Percentiles rank a stretch among this genome's conserved stretches.
Evolutionary conservation across 2,797 vertebrate species (phyloP).

Genomic region (Enteromius viviparus): DNA sequence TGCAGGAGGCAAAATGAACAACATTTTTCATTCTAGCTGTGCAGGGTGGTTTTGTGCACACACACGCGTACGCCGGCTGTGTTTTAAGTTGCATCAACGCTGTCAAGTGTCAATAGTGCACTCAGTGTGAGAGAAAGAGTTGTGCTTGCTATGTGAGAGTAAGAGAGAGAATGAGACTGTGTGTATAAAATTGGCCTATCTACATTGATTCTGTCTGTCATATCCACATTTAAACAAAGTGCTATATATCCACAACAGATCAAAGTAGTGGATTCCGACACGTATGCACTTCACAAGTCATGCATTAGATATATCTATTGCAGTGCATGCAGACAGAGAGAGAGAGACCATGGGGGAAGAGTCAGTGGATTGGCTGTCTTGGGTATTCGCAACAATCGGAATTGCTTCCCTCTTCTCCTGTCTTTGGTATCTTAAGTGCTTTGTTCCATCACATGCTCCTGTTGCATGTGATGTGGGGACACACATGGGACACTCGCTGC

Average conservation of each 20-base stretch:
- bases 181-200: conserved; percentile 11
- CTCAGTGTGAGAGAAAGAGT: conserved; percentile 40
- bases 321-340: neutral
- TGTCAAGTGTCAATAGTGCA: conserved; percentile 35
- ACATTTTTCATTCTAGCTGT: conserved; percentile 57
- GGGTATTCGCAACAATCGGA: conserved; percentile 36
- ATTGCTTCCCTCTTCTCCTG: conserved; percentile 46
- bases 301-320: conserved; percentile 16
- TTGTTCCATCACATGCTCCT: conserved; percentile 51
- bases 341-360: neutral
- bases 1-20: conserved; percentile 60
- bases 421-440: conserved; percentile 55
- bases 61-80: conserved; percentile 47
- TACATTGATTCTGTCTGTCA: conserved; percentile 42
- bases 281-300: conserved; percentile 44
- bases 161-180: conserved; percentile 5
- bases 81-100: conserved; percentile 16
- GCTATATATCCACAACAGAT: conserved; percentile 45
- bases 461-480: conserved; percentile 35
- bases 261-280: conserved; percentile 39
- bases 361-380: neutral
- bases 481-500: conserved; percentile 9
- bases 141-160: conserved; percentile 20
- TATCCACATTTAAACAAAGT: conserved; percentile 46
- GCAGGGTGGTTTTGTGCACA: conserved; percentile 7